Conservation (phyloP, 2,113 vertebrate genomes). For the Ceyx cyanopectus region DNA sequence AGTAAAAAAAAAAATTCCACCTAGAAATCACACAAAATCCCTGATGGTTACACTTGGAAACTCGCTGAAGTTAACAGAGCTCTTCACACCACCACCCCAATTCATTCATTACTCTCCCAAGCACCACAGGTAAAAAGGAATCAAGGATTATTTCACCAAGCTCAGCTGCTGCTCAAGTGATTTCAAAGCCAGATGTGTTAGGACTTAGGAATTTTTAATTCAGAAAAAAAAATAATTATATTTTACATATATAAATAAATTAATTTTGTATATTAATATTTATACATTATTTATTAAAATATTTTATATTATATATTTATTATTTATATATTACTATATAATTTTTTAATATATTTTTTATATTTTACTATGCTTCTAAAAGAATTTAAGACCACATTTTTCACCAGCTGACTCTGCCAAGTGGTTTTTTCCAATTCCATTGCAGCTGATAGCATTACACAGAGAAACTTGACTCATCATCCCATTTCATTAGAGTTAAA, state of each 20-base stretch:
- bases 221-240: neutral
- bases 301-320: no score
- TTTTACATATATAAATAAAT: no score
- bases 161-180: neutral
- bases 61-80: neutral
- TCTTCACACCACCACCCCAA: neutral
- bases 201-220: neutral
- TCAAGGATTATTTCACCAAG: neutral
- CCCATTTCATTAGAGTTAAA: neutral
- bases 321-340: no score
- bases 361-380: neutral
- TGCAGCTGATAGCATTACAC: neutral
- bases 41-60: neutral
- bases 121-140: fast-evolving
- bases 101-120: neutral
- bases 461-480: neutral
- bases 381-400: neutral
- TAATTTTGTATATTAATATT: no score
- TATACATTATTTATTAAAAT: no score
- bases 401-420: neutral
- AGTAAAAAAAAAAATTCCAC: neutral
- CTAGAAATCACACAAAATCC: neutral
- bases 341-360: no score
- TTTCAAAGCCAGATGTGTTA: neutral
- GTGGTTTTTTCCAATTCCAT: neutral